Conservation (phyloP, 1,140 invertebrate species). For the Temnothorax curvispinosus region DNA sequence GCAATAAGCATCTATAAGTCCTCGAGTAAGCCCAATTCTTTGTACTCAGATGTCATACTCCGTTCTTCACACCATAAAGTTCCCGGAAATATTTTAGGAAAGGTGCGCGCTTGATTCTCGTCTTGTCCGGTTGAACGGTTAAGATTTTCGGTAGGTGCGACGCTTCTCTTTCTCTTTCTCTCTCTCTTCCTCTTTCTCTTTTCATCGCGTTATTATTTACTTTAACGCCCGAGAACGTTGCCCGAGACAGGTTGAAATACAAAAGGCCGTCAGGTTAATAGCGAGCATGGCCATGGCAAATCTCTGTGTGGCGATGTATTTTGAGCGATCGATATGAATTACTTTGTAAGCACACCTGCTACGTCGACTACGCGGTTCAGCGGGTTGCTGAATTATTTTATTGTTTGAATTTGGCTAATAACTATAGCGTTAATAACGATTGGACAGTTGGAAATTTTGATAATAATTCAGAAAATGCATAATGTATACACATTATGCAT, state of each 20-base stretch:
- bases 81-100: too few relatives aligned
- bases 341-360: conserved; percentile 17
- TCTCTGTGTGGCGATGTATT: background rate
- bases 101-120: too few relatives aligned
- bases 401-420: conserved; percentile 30
- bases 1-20: too few relatives aligned
- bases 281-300: conserved; percentile 16
- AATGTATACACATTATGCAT: too few relatives aligned
- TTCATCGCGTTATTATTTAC: conserved; percentile 37
- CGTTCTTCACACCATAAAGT: too few relatives aligned
- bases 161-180: background rate
- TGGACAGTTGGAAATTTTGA: background rate
- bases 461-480: background rate
- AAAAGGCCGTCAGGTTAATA: conserved; percentile 42
- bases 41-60: too few relatives aligned
- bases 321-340: conserved; percentile 42
- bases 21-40: too few relatives aligned
- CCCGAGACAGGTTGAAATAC: conserved; percentile 47
- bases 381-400: background rate
- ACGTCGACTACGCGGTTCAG: background rate
- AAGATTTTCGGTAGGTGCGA: background rate
- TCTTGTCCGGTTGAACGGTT: too few relatives aligned
- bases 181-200: background rate
- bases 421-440: background rate
- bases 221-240: conserved; percentile 21